Evolutionary conservation across 2,797 vertebrate genomes (phyloP), one percentile per base, ranked within the genome.

Genomic region (Gallinago nigripennis): DNA sequence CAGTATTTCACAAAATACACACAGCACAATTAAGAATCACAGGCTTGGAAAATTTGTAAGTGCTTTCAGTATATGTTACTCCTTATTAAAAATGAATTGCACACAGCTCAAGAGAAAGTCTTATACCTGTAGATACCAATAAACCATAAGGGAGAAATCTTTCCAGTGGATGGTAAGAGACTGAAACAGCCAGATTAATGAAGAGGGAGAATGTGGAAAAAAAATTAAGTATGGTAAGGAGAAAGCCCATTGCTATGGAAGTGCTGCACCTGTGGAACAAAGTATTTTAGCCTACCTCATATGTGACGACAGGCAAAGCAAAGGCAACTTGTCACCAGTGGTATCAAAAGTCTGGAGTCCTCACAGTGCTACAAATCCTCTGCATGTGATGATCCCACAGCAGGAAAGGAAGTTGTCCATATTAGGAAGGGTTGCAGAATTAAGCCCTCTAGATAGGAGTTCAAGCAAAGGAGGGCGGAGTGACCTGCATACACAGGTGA

Each of bases 1-100:
- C 66, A 76, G 48, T 56, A 90, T 90, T 90, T 82, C 66, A 91
- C 73, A 90, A 87, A 82, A 86, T 39, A 80, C 68, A 69, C 46
- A 88, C 12, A 73, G 39, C 18, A 21, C 48, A 76, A 56, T 73
- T 90, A 90, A 86, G 50, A 91, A 71, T 56, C 81, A 70, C 51
- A 64, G 43, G 43, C 63, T 90, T 5, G 1, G 70, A 94, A 76
- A 20, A 82, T 48, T 91, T 86, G 2, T 48, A 70, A 80, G n/a
- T 60, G 54, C 31, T 87, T 92, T 80, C 50, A 80, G 46, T 69
- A 27, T 35, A 75, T 20, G 48, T 43, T 87, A 63, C 33, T 71
- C 58, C 30, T 33, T 75, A 66, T 76, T 76, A 85, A 90, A 90
- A 91, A 86, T 8, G 0, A 91, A 88, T 27, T 71, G 56, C n/a